Evolutionary conservation across 1,140 invertebrate species (phyloP).

Genomic region (Leptonema lineaticorne): DNA sequence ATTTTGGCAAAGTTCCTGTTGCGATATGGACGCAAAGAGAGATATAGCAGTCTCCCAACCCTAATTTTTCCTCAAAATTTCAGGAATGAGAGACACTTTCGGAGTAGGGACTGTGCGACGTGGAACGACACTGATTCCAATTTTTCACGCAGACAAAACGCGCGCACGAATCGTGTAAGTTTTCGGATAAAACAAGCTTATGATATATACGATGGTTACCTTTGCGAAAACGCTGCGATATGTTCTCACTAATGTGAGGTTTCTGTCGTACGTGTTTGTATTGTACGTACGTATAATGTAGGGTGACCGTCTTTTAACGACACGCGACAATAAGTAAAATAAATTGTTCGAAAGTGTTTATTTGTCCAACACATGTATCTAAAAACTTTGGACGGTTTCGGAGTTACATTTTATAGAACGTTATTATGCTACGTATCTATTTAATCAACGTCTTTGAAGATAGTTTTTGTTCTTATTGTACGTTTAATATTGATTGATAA

Average conservation of each 20-base stretch:
- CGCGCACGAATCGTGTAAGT: background rate
- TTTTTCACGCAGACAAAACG: background rate
- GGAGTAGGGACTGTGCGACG: background rate
- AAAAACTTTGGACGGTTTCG: no score
- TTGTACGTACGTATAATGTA: background rate
- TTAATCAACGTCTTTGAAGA: no score
- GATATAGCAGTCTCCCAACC: no score
- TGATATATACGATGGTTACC: background rate
- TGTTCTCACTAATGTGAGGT: no score
- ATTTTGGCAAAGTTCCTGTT: conserved; percentile 33
- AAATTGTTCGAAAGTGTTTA: no score
- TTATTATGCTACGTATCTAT: no score
- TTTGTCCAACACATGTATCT: no score
- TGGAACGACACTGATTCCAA: conserved; percentile 4
- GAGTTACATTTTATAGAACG: no score
- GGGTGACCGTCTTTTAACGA: no score
- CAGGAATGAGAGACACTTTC: background rate
- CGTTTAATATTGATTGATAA: no score
- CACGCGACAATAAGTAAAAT: no score
- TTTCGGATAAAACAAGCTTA: background rate
- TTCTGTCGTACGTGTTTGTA: background rate
- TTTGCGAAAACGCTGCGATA: background rate
- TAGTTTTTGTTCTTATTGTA: no score
- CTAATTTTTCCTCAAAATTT: background rate
- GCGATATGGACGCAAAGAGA: conserved; percentile 4